A percentile compares a stretch with the other conserved stretches of the same genome.
These are phyloP conservation scores for Orycteropus afer DNA, from an alignment of 2,113 vertebrate genomes.

Conservation along the genomic window DNA sequence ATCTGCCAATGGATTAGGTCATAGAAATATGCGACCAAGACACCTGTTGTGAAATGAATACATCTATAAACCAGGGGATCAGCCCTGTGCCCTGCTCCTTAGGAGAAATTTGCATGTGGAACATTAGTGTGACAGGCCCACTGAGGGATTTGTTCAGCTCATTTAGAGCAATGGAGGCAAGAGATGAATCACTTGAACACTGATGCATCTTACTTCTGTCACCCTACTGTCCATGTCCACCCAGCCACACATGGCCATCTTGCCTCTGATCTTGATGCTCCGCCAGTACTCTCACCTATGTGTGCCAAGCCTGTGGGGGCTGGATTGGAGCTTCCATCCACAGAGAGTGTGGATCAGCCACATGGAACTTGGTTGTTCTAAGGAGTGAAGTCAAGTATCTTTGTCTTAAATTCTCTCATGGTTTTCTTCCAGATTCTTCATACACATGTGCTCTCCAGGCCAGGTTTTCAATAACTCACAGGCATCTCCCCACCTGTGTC, in stretches of 20 bases:
- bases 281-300: not conserved
- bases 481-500: not conserved
- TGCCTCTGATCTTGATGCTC: not conserved
- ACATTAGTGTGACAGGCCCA: constrained; percentile 83
- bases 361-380: too few species aligned
- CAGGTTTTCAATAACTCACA: not conserved
- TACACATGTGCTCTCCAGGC: not conserved
- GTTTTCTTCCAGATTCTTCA: not conserved
- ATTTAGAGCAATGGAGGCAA: constrained; percentile 85
- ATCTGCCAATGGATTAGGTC: constrained; percentile 23
- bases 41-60: constrained; percentile 58
- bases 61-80: constrained; percentile 68
- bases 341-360: not conserved
- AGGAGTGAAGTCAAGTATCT: not conserved
- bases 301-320: not conserved
- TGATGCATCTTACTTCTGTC: constrained; percentile 39
- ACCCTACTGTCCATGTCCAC: constrained; percentile 31
- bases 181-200: constrained; percentile 83
- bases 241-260: not conserved
- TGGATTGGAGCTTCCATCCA: not conserved
- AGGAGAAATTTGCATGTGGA: constrained; percentile 84
- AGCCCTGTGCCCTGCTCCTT: constrained; percentile 78
- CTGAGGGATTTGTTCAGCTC: constrained; percentile 86
- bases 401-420: not conserved
- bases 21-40: constrained; percentile 34